Conservation (phyloP, 1,140 invertebrate species). For the Apis dorsata region DNA sequence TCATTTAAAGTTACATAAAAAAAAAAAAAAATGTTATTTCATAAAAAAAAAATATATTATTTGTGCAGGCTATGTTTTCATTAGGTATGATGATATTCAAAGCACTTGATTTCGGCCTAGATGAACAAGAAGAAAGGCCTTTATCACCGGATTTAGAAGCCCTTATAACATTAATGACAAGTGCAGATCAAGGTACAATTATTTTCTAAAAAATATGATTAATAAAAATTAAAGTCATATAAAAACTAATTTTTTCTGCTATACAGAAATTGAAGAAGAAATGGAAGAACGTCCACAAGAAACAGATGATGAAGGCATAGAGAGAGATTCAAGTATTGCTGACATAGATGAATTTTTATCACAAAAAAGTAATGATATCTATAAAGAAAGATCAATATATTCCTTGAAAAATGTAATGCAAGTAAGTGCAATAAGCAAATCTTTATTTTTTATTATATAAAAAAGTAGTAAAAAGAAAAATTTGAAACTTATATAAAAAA, state of each 20-base stretch:
- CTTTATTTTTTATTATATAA: not conserved
- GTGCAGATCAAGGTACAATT: constrained; percentile 81
- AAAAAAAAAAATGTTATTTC: not conserved
- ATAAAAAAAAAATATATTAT: constrained; percentile 7
- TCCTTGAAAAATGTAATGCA: constrained; percentile 61
- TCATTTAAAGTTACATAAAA: constrained; percentile 3
- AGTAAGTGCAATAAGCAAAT: constrained; percentile 36
- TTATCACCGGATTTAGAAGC: constrained; percentile 91
- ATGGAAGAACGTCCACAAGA: constrained; percentile 81
- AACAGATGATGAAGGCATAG: constrained; percentile 94
- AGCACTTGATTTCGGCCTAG: constrained; percentile 92
- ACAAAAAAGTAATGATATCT: constrained; percentile 53
- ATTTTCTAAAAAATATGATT: not conserved
- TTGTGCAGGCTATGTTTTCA: constrained; percentile 87
- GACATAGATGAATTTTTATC: constrained; percentile 79
- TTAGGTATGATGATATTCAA: constrained; percentile 91
- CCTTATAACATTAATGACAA: constrained; percentile 91
- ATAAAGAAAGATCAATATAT: constrained; percentile 36
- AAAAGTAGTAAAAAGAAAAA: not conserved
- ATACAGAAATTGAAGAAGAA: constrained; percentile 47
- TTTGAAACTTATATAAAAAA: not conserved
- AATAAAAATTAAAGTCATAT: not conserved
- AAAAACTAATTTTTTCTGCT: not conserved
- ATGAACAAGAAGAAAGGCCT: constrained; percentile 90
- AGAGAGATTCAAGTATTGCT: constrained; percentile 90